Evolutionary conservation across 2,113 vertebrate species (phyloP), one percentile per base, ranked within the genome.

Genomic region (Heliornis fulica): DNA sequence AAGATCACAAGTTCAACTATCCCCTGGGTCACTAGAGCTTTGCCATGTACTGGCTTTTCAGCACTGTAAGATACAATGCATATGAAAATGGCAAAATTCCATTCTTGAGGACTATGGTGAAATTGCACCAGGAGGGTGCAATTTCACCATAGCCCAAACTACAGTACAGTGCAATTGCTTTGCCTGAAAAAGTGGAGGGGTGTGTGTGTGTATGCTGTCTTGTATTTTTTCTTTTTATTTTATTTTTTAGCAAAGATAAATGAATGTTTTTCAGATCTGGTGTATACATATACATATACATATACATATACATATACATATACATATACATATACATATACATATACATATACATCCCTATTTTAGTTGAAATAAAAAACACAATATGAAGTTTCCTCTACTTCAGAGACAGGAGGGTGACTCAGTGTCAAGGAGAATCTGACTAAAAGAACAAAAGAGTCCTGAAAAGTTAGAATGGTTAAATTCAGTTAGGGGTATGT

Each of bases 1-100:
- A 79, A 77, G 84, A 94, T 94, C 95, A 95, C 84, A 91, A 88
- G 87, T 93, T 94, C 84, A 95, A 66, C 77, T 91, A 93, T 86
- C 89, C 70, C 63, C 45, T 89, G 63, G 70, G 90, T 94, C 89
- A 90, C 59, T 93, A 94, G 69, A 70, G 23, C 43, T 90, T 92
- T 90, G 89, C 64, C 63, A 48, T 83, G 54, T 74, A 83, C 84
- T 95, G 38, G 10, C 26, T 93, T 90, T 88, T 91, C 87, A 86
- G 41, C 38, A 28, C 29, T 72, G 29, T 77, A 63, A 83, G 82
- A 69, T 65, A 54, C 34, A 60, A 32, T 70, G 32, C 23, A 16
- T 57, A 83, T 8, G 19, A 9, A 13, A 95, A 80, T 40, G 45
- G 46, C 63, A 93, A 75, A 84, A 90, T 66, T 94, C 75, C 15